Percentiles rank a stretch among this genome's conserved stretches.
These are phyloP conservation scores for Trachymyrmex septentrionalis DNA, from an alignment of 1,140 invertebrate species.

Conservation along the genomic window DNA sequence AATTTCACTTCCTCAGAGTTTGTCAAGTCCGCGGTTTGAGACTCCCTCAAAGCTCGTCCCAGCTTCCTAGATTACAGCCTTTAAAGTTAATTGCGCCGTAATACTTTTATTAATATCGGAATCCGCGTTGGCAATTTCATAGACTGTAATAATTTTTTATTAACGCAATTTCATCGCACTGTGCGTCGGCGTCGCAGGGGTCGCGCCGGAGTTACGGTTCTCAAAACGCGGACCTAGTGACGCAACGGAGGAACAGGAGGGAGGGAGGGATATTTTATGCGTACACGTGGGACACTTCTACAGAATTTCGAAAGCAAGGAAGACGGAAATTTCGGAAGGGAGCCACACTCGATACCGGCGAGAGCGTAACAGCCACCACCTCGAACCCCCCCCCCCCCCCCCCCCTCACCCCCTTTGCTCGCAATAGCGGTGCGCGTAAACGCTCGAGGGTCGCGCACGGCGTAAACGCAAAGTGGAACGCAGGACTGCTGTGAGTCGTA, in stretches of 20 bases:
- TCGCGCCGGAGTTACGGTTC: slow-evolving; percentile 20
- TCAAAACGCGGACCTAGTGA: slow-evolving; percentile 26
- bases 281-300: slow-evolving; percentile 35
- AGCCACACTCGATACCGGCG: slow-evolving; percentile 13
- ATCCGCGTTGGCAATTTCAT: background rate
- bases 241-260: slow-evolving; percentile 14
- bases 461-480: slow-evolving; percentile 79
- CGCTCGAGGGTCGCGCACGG: slow-evolving; percentile 76
- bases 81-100: slow-evolving; percentile 19
- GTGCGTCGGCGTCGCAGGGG: background rate
- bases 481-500: slow-evolving; percentile 80
- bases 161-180: slow-evolving; percentile 42
- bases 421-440: slow-evolving; percentile 60
- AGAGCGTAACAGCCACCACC: background rate
- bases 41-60: background rate
- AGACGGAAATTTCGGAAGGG: slow-evolving; percentile 45
- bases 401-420: background rate
- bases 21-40: background rate
- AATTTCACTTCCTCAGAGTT: background rate
- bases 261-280: slow-evolving; percentile 42
- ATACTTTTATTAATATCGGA: slow-evolving; percentile 23
- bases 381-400: background rate
- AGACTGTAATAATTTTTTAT: slow-evolving; percentile 45
- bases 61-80: background rate
- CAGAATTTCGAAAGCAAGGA: slow-evolving; percentile 60